These are phyloP conservation scores for Rhea americana DNA, from an alignment of 2,113 vertebrate species.

Conservation along the genomic window DNA sequence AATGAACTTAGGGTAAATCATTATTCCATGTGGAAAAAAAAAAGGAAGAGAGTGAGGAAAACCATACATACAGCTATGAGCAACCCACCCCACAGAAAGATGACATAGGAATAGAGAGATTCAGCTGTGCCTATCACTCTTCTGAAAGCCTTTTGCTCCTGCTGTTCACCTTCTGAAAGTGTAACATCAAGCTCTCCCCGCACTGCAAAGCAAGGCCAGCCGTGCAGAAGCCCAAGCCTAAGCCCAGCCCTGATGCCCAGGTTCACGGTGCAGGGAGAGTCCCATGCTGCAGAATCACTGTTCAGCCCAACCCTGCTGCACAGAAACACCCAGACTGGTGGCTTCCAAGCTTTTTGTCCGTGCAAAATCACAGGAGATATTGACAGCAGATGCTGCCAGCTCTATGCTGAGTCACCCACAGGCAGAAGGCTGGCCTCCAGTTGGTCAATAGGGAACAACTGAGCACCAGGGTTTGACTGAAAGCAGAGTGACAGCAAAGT, in stretches of 20 bases:
- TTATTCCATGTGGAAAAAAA: no score
- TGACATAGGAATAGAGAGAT: background rate
- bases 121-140: background rate
- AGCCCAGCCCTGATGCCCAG: background rate
- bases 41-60: background rate
- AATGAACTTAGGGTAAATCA: no score
- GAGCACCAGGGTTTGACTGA: fast-evolving
- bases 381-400: background rate
- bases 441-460: no score
- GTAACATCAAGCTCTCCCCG: background rate
- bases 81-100: background rate
- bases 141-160: background rate
- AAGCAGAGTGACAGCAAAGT: fast-evolving
- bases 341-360: background rate
- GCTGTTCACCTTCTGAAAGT: background rate
- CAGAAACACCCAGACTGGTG: background rate
- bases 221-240: no score
- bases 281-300: background rate
- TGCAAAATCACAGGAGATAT: background rate
- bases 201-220: no score
- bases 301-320: background rate
- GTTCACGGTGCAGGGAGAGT: background rate
- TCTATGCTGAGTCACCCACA: background rate
- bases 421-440: no score
- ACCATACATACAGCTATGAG: background rate